phyloP scores from a whole-genome alignment of 2,113 vertebrate species.

The Ochotona princeps region DNA sequence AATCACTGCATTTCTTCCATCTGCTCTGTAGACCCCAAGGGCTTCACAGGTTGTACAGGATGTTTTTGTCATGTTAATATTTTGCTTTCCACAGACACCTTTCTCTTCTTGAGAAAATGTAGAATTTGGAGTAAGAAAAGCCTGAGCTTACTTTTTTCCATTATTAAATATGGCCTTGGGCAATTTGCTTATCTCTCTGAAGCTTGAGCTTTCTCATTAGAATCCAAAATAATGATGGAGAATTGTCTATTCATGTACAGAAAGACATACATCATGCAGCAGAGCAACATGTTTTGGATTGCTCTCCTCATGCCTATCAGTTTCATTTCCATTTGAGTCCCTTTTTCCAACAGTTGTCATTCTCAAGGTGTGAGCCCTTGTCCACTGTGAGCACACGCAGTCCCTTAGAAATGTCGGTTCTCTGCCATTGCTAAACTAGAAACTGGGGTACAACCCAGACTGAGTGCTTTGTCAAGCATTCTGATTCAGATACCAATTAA shows the following conservation, averaged over 20 bases:
- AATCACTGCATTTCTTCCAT: not conserved
- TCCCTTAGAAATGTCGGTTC: not conserved
- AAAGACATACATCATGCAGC: not conserved
- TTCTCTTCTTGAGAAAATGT: not conserved
- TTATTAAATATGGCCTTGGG: not conserved
- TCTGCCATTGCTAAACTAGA: not conserved
- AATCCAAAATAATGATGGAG: not conserved
- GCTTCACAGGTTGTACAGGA: not conserved
- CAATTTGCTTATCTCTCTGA: not conserved
- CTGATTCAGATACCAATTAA: not conserved
- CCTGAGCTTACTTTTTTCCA: not conserved
- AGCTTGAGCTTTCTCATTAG: not conserved
- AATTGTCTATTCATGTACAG: not conserved
- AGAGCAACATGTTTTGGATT: not conserved
- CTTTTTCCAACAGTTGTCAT: not conserved
- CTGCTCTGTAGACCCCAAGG: not conserved
- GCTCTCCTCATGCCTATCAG: not conserved
- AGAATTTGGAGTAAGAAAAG: not conserved
- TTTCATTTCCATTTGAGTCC: not conserved
- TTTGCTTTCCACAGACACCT: not conserved
- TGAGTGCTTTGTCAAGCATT: not conserved
- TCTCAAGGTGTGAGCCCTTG: not conserved
- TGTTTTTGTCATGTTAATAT: not conserved
- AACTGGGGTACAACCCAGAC: not conserved
- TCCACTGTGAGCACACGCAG: not conserved